Conservation (phyloP, 2,113 vertebrate genomes). For the Myotis brandtii region DNA sequence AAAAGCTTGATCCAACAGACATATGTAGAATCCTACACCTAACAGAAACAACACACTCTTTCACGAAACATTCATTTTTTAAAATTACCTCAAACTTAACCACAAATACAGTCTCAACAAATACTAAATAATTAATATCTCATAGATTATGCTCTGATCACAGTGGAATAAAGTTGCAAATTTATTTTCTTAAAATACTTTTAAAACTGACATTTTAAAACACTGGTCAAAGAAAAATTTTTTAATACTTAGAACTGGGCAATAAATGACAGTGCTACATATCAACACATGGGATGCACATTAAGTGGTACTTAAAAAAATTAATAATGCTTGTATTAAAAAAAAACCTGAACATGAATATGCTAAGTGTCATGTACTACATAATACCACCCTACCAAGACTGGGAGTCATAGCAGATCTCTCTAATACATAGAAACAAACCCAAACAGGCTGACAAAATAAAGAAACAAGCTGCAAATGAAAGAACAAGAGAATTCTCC, state of each 20-base stretch:
- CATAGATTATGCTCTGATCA: slow-evolving; percentile 30
- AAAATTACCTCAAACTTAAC: slow-evolving; percentile 33
- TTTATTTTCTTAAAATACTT: neutral
- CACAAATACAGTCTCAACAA: slow-evolving; percentile 45
- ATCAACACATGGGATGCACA: neutral
- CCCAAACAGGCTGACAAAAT: too few relatives aligned
- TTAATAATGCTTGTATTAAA: neutral
- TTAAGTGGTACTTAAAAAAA: neutral
- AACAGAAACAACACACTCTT: neutral
- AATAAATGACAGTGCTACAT: neutral
- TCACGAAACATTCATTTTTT: neutral
- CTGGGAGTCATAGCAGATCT: too few relatives aligned
- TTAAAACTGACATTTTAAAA: slow-evolving; percentile 51
- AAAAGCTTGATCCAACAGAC: neutral
- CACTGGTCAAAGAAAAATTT: neutral
- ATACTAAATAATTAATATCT: neutral
- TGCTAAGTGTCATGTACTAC: neutral
- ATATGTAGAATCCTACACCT: neutral
- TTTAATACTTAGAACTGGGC: slow-evolving; percentile 14
- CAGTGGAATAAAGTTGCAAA: neutral
- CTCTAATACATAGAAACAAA: too few relatives aligned
- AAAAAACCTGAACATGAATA: neutral
- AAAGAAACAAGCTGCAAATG: too few relatives aligned
- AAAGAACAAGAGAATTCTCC: too few relatives aligned
- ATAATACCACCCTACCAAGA: too few relatives aligned